Base-by-base conservation (phyloP, 2,113 vertebrate species). In the Picathartes gymnocephalus region DNA sequence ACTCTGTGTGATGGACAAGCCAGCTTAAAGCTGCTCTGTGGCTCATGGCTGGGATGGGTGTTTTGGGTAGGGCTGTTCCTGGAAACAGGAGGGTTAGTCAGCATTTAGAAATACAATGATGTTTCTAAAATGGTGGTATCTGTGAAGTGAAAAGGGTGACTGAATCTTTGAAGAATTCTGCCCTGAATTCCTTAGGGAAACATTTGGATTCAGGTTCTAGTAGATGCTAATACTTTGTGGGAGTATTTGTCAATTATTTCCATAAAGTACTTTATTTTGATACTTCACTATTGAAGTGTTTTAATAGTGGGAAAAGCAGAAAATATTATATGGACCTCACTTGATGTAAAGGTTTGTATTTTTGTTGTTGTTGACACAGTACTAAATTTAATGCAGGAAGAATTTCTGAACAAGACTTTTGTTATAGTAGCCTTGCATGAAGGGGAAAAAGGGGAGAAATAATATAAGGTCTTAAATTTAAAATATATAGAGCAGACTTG, bases 1-100 rank as follows among this genome's bases (percentile, higher is more conserved):
- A 6, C n/a, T 74, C 27, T n/a, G 31, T 39, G 0, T 14, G 54
- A 18, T 11, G 12, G 31, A 16, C 2, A 8, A 19, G 4, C 5
- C 24, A 39, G 6, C 13, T 54, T 51, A 65, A 77, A 83, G 77
- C 42, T 81, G 45, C 39, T 83, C 57, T 88, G 47, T 76, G 37
- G 40, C 23, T 90, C 66, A 8, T 42, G 44, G 13, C 19, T 81
- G 53, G 50, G 73, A 45, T 12, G 8, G 37, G 15, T 54, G 23
- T 50, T 94, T 57, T 57, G 30, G 14, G 66, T 58, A 76, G 27
- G 37, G 13, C 22, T 60, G 12, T 65, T n/a, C n/a, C n/a, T 88
- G 30, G 37, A 65, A 70, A 84, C 4, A 4, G 1, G 9, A 7
- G 17, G 12, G 24, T 56, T 81, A 44, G 23, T 54, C 56, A 83